Percentiles rank a stretch among this genome's conserved stretches.
phyloP scores from a whole-genome alignment of 2,113 vertebrate species.

The Otolemur garnettii region DNA sequence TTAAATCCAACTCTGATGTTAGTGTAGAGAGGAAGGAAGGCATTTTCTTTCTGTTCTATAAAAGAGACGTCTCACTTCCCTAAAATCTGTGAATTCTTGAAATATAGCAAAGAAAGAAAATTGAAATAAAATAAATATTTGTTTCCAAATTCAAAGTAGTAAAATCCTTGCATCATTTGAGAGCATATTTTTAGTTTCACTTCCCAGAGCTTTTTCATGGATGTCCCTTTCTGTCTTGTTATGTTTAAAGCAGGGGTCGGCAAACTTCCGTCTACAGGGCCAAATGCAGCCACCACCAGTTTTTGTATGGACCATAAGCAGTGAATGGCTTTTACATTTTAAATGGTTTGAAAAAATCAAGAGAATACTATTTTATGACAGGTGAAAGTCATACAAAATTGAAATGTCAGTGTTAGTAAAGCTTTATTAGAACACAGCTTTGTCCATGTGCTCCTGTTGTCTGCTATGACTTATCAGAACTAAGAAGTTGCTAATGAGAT shows the following conservation, averaged over 20 bases:
- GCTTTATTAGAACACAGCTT: background rate
- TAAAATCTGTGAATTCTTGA: background rate
- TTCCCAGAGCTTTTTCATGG: background rate
- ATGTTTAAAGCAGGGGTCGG: background rate
- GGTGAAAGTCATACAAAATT: constrained; percentile 9
- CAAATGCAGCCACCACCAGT: background rate
- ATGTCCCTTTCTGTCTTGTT: background rate
- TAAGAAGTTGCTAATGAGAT: background rate
- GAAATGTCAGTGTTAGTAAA: background rate
- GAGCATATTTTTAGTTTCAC: background rate
- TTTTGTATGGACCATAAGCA: background rate
- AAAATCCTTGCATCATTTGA: background rate
- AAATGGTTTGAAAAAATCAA: background rate
- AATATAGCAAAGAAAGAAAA: background rate
- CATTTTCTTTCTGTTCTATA: background rate
- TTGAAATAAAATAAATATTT: background rate
- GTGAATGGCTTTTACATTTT: background rate
- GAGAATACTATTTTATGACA: constrained; percentile 5
- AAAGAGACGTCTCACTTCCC: background rate
- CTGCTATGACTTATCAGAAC: background rate
- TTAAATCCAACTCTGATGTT: background rate
- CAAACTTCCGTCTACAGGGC: background rate
- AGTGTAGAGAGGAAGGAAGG: background rate
- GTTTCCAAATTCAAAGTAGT: background rate
- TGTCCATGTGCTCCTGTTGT: background rate